A percentile compares a stretch with the other conserved stretches of the same genome.
These are phyloP conservation scores for Fabriciana adippe DNA, from an alignment of 2,888 invertebrate species.

Conservation along the genomic window DNA sequence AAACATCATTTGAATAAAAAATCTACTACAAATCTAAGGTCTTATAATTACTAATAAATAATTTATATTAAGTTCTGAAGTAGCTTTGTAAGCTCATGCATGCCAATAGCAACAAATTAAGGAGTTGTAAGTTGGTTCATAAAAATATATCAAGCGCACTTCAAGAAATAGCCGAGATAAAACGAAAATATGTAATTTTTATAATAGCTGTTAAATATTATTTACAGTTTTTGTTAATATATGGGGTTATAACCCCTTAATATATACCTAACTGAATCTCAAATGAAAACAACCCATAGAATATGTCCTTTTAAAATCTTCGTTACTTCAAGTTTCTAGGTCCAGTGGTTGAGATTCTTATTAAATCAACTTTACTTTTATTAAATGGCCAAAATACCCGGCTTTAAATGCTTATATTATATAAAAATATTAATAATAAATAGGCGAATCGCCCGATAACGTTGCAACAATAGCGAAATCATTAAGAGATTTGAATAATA, in stretches of 20 bases:
- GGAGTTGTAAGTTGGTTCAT: conserved; percentile 9
- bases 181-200: background rate
- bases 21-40: too few species aligned
- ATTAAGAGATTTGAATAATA: conserved; percentile 78
- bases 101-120: conserved; percentile 11
- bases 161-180: conserved; percentile 3
- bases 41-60: too few species aligned
- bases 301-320: too few species aligned
- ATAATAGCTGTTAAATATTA: background rate
- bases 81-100: conserved; percentile 4
- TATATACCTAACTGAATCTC: too few species aligned
- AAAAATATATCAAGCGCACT: conserved; percentile 10
- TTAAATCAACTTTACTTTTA: too few species aligned
- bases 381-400: too few species aligned
- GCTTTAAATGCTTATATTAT: background rate
- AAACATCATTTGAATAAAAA: too few species aligned
- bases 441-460: conserved; percentile 45
- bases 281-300: too few species aligned
- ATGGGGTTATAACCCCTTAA: background rate
- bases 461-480: conserved; percentile 61
- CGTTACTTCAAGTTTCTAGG: too few species aligned
- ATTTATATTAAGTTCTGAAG: too few species aligned
- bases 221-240: too few species aligned
- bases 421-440: conserved; percentile 29
- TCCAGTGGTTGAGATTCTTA: too few species aligned